A percentile compares a stretch with the other conserved stretches of the same genome.
Conservation (phyloP, 2,113 vertebrate genomes). For the Irena cyanogastra region DNA sequence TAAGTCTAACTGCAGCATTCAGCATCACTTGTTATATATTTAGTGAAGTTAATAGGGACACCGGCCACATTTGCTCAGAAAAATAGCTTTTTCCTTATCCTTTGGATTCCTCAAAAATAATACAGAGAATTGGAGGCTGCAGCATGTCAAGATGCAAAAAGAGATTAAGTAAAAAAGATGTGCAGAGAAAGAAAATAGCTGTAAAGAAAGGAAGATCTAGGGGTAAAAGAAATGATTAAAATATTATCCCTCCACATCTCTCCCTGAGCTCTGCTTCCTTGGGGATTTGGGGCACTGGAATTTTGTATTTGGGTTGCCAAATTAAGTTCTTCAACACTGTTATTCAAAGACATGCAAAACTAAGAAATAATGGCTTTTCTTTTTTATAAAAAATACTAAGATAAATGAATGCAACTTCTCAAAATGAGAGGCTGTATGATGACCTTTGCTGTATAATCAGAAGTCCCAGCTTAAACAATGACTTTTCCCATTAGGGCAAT, state of each 20-base stretch:
- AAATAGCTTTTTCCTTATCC: neutral
- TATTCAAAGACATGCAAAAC: neutral
- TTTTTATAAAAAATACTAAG: neutral
- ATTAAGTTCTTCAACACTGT: neutral
- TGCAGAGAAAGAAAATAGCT: neutral
- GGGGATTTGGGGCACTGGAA: neutral
- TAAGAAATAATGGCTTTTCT: neutral
- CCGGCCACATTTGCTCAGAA: neutral
- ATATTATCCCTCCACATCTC: neutral
- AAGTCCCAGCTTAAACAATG: neutral
- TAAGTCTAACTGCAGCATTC: neutral
- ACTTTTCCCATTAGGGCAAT: neutral
- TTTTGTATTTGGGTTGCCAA: neutral
- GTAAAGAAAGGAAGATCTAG: neutral
- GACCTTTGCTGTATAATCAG: neutral
- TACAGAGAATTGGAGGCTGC: neutral
- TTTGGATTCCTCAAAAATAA: neutral
- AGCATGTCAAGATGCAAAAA: neutral
- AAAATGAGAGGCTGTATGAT: neutral
- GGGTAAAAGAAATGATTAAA: neutral
- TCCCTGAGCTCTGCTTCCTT: neutral
- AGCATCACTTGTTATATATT: neutral
- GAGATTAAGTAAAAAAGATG: neutral
- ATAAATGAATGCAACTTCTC: neutral
- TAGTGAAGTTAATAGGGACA: neutral